These are phyloP conservation scores for Archips crataeganus DNA, from an alignment of 2,888 invertebrate genomes.

Conservation along the genomic window DNA sequence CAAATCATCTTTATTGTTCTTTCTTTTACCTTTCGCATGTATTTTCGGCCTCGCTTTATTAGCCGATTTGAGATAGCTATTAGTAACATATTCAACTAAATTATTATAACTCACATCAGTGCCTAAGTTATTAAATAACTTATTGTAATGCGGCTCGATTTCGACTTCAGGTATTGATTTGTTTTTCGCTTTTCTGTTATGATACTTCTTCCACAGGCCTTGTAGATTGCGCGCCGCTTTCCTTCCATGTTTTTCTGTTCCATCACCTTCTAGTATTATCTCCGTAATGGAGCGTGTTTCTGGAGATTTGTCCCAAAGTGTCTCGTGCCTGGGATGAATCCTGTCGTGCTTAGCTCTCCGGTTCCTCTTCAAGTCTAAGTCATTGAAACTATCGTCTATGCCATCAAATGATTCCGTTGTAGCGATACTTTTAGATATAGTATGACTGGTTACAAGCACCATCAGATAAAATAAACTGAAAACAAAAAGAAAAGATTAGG, in stretches of 20 bases:
- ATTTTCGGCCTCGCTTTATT: background rate
- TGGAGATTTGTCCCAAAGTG: slow-evolving; percentile 51
- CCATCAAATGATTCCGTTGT: slow-evolving; percentile 53
- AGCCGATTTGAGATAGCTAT: background rate
- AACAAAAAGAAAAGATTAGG: slow-evolving; percentile 44
- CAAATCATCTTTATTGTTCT: background rate
- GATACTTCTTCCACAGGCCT: background rate
- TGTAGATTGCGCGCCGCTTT: background rate
- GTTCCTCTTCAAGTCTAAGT: background rate
- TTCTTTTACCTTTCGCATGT: background rate
- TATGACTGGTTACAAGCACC: slow-evolving; percentile 65
- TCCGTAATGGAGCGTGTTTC: background rate
- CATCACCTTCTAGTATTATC: background rate
- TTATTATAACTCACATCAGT: background rate
- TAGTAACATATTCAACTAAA: background rate
- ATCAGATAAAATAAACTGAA: slow-evolving; percentile 77
- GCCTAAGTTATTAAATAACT: background rate
- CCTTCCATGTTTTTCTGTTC: background rate
- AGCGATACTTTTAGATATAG: slow-evolving; percentile 72
- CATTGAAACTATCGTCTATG: slow-evolving; percentile 51
- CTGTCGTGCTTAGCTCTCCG: slow-evolving; percentile 1
- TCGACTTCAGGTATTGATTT: background rate
- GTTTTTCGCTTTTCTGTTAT: background rate
- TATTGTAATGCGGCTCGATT: background rate
- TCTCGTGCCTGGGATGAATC: background rate